Evolutionary conservation across 1,140 invertebrate genomes (phyloP).

Genomic region (Neuroterus valhalla): DNA sequence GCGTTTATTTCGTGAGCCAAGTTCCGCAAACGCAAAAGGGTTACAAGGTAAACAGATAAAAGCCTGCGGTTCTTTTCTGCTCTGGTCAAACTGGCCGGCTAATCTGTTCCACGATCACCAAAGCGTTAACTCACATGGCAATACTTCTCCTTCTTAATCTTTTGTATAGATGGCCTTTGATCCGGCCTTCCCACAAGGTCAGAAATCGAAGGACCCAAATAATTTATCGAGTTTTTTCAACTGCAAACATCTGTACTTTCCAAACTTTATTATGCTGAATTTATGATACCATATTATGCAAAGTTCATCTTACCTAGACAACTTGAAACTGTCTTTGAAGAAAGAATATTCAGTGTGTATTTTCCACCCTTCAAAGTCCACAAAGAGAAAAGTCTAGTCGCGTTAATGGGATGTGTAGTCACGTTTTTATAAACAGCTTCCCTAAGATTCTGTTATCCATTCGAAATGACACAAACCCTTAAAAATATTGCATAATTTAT

Average conservation of each 20-base stretch:
- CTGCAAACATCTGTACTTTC: not conserved
- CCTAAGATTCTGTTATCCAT: conserved; percentile 3
- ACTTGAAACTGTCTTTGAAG: conserved; percentile 9
- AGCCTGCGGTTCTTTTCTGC: conserved; percentile 1
- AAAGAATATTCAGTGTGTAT: not conserved
- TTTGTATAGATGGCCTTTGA: not conserved
- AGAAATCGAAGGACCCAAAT: not conserved
- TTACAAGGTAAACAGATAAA: conserved; percentile 11
- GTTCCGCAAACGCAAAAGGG: conserved; percentile 6
- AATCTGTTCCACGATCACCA: conserved; percentile 4
- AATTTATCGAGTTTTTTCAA: not conserved
- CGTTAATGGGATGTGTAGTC: conserved; percentile 21
- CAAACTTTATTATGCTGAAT: not conserved
- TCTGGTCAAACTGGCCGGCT: conserved; percentile 3
- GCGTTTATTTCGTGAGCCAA: conserved; percentile 7
- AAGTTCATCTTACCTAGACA: not conserved
- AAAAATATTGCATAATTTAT: not conserved
- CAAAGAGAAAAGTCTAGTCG: conserved; percentile 25
- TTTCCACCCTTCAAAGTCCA: not conserved
- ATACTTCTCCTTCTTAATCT: conserved; percentile 1
- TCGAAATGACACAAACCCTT: conserved; percentile 5
- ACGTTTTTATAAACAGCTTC: conserved; percentile 6
- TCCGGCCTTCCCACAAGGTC: not conserved
- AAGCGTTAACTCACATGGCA: conserved; percentile 8
- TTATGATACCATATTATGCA: not conserved